A percentile compares a stretch with the other conserved stretches of the same genome.
These are phyloP conservation scores for Heliconius cydno DNA, from an alignment of 2,888 invertebrate species.

Conservation along the genomic window DNA sequence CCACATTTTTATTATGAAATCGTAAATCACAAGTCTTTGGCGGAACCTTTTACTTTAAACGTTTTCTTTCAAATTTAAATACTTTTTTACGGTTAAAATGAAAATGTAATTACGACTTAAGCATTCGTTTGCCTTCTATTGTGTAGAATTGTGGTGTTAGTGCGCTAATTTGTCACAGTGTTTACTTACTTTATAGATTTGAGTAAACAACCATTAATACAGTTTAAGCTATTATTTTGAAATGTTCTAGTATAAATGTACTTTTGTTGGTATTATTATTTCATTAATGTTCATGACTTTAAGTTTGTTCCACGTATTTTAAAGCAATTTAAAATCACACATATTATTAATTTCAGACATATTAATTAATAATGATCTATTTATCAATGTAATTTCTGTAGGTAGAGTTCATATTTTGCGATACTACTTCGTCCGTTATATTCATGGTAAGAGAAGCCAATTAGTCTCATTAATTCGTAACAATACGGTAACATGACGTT, in stretches of 20 bases:
- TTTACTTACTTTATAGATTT: neutral
- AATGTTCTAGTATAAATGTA: neutral
- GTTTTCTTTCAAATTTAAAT: constrained; percentile 26
- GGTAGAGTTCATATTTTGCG: neutral
- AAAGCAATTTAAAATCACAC: neutral
- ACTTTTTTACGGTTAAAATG: neutral
- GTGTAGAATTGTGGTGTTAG: neutral
- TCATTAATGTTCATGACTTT: neutral
- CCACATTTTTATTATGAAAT: constrained; percentile 44
- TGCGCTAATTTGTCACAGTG: neutral
- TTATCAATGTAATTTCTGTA: neutral
- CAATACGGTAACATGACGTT: neutral
- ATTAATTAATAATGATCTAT: neutral
- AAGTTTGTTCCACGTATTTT: neutral
- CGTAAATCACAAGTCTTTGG: constrained; percentile 25
- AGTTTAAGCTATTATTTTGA: neutral
- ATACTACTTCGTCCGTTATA: neutral
- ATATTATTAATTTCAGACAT: neutral
- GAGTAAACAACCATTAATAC: neutral
- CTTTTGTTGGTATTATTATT: neutral
- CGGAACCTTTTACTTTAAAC: constrained; percentile 30
- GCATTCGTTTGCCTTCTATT: constrained; percentile 1
- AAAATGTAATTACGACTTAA: neutral
- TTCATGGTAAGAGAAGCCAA: neutral
- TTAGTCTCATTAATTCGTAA: constrained; percentile 16